Evolutionary conservation across 2,113 vertebrate genomes (phyloP), one percentile per base, ranked within the genome.

Genomic region (Syrrhaptes paradoxus): DNA sequence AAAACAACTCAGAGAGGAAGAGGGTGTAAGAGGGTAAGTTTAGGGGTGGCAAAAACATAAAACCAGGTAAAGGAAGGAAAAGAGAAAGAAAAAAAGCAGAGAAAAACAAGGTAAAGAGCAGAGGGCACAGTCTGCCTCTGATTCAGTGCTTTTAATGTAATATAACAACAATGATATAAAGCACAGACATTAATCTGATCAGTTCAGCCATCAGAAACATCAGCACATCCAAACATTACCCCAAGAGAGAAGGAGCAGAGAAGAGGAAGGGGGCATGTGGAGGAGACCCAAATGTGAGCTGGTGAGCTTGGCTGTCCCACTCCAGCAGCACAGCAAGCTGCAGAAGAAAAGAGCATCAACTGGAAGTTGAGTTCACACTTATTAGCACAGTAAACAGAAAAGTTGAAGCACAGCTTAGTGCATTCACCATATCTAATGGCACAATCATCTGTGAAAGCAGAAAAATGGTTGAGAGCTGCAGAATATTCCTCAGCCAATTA

Each of bases 401-500:
- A 90, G 83, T 13, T 93, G 61, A 68, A 75, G 83, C 65, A 61
- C 80, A 76, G 68, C 68, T 96, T 81, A 93, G 95, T 93, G 92
- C 90, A 89, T 68, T 78, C 95, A 92, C 95, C 93, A 84, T 89
- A 93, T 81, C 85, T 92, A 96, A 93, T 84, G 81, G 76, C 49
- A 92, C 90, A 95, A 85, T 95, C 92, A 57, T 84, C 92, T 96
- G 83, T 87, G 86, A 97, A 95, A 94, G 90, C 79, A 90, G 92
- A 90, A 95, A 82, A 96, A 68, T n/a, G 79, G 61, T 45, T 81
- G 90, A 92, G 85, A 95, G 87, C 83, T 78, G 83, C 65, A 86
- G 80, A 93, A 93, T 93, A 93, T 92, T 84, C 80, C 83, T 96
- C 79, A 96, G 61, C 45, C 92, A 93, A 90, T 93, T 92, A 94